phyloP scores from a whole-genome alignment of 1,140 invertebrate species.

The Drosophila asahinai region DNA sequence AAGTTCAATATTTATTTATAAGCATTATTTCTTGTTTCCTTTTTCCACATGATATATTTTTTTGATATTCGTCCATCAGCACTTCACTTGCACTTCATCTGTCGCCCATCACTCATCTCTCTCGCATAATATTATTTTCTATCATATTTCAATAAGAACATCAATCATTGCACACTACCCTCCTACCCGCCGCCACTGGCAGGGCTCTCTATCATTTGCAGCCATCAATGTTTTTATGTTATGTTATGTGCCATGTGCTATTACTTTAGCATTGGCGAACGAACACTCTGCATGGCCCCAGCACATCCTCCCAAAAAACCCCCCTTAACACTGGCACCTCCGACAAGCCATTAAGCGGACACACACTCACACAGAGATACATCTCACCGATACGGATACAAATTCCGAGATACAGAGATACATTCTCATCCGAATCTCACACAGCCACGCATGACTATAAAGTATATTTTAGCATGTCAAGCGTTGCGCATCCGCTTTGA shows the following conservation, averaged over 20 bases:
- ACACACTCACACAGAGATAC: constrained; percentile 20
- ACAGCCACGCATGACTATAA: constrained; percentile 80
- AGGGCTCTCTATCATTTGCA: constrained; percentile 62
- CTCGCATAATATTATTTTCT: constrained; percentile 42
- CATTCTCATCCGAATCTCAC: constrained; percentile 47
- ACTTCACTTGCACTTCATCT: constrained; percentile 32
- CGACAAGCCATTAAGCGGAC: constrained; percentile 49
- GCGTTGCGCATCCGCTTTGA: constrained; percentile 84
- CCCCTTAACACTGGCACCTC: constrained; percentile 26
- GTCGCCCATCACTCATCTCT: constrained; percentile 13
- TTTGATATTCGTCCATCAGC: background rate
- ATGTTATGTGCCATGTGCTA: constrained; percentile 70
- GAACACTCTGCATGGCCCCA: constrained; percentile 53
- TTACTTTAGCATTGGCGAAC: constrained; percentile 77
- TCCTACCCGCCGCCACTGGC: constrained; percentile 14
- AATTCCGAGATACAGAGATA: constrained; percentile 35
- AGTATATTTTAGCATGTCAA: constrained; percentile 84
- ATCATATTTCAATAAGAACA: constrained; percentile 46
- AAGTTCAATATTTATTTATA: background rate
- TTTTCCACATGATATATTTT: background rate
- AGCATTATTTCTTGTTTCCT: background rate
- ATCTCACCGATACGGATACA: constrained; percentile 41
- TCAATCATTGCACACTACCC: constrained; percentile 37
- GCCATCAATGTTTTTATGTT: constrained; percentile 80
- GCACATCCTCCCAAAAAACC: constrained; percentile 10